These are phyloP conservation scores for Stichopus horrens DNA, from an alignment of 53 echinoderm and acorn worm species.

Conservation along the genomic window DNA sequence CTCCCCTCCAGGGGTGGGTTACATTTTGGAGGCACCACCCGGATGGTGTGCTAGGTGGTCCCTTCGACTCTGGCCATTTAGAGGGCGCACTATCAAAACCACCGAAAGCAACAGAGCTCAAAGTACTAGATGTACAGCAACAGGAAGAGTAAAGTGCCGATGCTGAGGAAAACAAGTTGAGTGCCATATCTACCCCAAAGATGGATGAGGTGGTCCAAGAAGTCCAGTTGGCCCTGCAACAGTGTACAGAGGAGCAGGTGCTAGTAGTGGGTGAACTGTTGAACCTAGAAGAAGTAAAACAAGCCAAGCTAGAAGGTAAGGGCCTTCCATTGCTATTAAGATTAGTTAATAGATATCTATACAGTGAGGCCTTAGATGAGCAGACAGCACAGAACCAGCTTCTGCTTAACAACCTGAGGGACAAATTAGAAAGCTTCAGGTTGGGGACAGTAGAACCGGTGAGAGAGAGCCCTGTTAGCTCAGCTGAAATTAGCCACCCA, in stretches of 20 bases:
- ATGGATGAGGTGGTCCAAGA: conserved; percentile 4
- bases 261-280: neutral
- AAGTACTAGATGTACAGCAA: neutral
- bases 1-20: conserved; percentile 22
- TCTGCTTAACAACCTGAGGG: neutral
- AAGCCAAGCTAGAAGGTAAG: conserved; percentile 35
- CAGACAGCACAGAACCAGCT: neutral
- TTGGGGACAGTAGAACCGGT: neutral
- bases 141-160: neutral
- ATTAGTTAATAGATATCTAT: conserved; percentile 23
- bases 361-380: conserved; percentile 26
- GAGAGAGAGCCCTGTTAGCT: neutral
- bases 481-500: neutral
- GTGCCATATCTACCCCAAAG: neutral
- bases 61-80: neutral
- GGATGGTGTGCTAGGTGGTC: conserved; percentile 16
- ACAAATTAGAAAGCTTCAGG: conserved; percentile 3
- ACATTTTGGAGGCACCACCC: conserved; percentile 26
- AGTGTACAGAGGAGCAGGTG: conserved; percentile 12
- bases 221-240: conserved; percentile 23
- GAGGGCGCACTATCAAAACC: conserved; percentile 19
- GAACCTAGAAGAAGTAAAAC: conserved; percentile 4
- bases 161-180: neutral
- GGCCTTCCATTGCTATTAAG: conserved; percentile 13
- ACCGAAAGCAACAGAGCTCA: neutral